Percentiles rank a stretch among this genome's conserved stretches.
These are phyloP conservation scores for Meta bourneti DNA, from an alignment of 2,888 invertebrate species.

Conservation along the genomic window DNA sequence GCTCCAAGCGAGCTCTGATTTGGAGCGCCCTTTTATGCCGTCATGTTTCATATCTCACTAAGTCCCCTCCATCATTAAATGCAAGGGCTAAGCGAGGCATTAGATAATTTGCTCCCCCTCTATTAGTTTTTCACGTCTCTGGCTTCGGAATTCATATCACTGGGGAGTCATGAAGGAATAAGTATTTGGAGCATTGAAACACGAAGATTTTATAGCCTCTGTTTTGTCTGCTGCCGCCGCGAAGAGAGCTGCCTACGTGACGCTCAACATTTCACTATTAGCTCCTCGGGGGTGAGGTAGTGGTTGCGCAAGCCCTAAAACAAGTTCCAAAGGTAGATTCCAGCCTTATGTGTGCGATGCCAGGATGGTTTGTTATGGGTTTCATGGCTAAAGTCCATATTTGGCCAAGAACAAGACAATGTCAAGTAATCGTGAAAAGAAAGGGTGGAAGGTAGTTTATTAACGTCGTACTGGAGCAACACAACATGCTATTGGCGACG, in stretches of 20 bases:
- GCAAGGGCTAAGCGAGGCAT: slow-evolving; percentile 36
- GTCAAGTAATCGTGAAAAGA: too few relatives aligned
- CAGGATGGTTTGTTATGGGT: background rate
- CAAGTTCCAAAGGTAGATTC: background rate
- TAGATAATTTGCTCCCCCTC: slow-evolving; percentile 46
- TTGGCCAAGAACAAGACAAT: too few relatives aligned
- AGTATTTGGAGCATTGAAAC: slow-evolving; percentile 41
- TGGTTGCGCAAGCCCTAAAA: background rate
- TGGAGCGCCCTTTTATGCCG: background rate
- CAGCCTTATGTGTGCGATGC: background rate
- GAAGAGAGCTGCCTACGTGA: slow-evolving; percentile 14
- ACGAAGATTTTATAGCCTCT: slow-evolving; percentile 52
- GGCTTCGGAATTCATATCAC: slow-evolving; percentile 20
- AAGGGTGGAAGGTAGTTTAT: too few relatives aligned
- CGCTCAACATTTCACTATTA: slow-evolving; percentile 31
- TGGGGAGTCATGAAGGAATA: slow-evolving; percentile 30
- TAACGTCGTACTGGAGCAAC: too few relatives aligned
- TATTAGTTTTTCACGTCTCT: slow-evolving; percentile 58
- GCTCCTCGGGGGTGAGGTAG: background rate
- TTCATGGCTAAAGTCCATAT: too few relatives aligned
- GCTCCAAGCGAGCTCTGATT: background rate
- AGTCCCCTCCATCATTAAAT: slow-evolving; percentile 27
- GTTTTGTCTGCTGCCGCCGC: slow-evolving; percentile 32
- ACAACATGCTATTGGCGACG: too few relatives aligned
- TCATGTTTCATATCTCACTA: slow-evolving; percentile 23